Percentiles rank a stretch among this genome's conserved stretches.
Conservation (phyloP, 2,113 vertebrate species). For the Lathamus discolor region DNA sequence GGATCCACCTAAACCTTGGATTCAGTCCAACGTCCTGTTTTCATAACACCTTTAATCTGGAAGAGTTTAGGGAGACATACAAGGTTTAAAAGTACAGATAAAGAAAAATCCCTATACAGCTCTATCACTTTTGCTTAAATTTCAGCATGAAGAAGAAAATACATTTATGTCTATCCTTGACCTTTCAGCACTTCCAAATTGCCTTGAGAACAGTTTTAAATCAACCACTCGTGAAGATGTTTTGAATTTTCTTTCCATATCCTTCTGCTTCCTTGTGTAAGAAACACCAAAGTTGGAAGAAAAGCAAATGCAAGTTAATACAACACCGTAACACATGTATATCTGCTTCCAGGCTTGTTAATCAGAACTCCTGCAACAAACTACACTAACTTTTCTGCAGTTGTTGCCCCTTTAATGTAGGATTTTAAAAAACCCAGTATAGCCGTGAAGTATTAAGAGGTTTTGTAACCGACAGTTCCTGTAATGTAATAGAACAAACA, state of each 20-base stretch:
- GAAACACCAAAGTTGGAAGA: background rate
- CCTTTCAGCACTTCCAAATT: background rate
- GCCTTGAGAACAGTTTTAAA: background rate
- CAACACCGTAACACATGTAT: background rate
- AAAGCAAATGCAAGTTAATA: background rate
- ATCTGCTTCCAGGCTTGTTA: background rate
- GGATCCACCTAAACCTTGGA: slow-evolving; percentile 57
- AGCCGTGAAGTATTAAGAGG: background rate
- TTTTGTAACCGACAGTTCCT: background rate
- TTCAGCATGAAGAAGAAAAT: background rate
- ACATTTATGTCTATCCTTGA: background rate
- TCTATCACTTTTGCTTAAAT: slow-evolving; percentile 21
- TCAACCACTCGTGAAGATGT: background rate
- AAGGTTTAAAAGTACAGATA: slow-evolving; percentile 19
- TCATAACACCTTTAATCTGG: slow-evolving; percentile 51
- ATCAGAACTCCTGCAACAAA: background rate
- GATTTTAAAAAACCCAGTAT: background rate
- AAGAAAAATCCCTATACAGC: background rate
- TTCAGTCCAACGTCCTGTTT: slow-evolving; percentile 50
- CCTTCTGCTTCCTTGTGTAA: background rate
- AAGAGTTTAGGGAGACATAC: slow-evolving; percentile 22
- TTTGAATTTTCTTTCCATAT: background rate
- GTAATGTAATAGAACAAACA: background rate
- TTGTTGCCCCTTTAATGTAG: background rate
- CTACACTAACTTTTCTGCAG: background rate